phyloP scores from a whole-genome alignment of 2,888 invertebrate species.

The Drymonia ruficornis region DNA sequence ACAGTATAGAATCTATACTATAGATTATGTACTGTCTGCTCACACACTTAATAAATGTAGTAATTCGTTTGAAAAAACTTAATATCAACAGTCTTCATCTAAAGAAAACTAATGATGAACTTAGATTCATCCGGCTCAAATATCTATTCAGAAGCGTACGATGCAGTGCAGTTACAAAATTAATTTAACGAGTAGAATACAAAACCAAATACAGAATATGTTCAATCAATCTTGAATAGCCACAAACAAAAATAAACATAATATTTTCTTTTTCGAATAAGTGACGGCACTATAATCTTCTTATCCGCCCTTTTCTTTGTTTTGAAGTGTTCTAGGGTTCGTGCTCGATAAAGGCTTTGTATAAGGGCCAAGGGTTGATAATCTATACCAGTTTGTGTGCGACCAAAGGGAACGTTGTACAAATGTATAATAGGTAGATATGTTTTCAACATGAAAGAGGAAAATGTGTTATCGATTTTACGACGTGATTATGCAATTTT shows the following conservation, averaged over 20 bases:
- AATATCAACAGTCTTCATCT: too few species aligned
- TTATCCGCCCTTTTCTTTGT: slow-evolving; percentile 68
- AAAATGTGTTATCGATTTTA: slow-evolving; percentile 45
- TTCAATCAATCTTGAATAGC: slow-evolving; percentile 20
- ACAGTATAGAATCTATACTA: too few species aligned
- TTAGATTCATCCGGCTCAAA: too few species aligned
- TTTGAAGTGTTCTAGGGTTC: slow-evolving; percentile 66
- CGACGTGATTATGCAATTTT: slow-evolving; percentile 43
- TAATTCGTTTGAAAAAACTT: too few species aligned
- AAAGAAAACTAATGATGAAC: too few species aligned
- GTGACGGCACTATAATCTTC: slow-evolving; percentile 63
- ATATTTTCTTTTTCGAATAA: slow-evolving; percentile 55
- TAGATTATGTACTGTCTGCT: too few species aligned
- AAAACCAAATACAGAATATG: neutral
- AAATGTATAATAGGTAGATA: slow-evolving; percentile 17
- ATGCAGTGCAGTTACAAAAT: neutral
- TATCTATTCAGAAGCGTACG: too few species aligned
- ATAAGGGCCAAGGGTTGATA: slow-evolving; percentile 66
- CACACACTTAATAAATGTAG: too few species aligned
- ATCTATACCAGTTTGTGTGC: slow-evolving; percentile 72
- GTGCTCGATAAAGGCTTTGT: slow-evolving; percentile 62
- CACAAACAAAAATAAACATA: slow-evolving; percentile 29
- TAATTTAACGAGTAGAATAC: neutral
- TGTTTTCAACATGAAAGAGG: slow-evolving; percentile 31
- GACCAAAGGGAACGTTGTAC: slow-evolving; percentile 57